Conservation (phyloP, 2,797 vertebrate species). For the Enteromius radiatus region DNA sequence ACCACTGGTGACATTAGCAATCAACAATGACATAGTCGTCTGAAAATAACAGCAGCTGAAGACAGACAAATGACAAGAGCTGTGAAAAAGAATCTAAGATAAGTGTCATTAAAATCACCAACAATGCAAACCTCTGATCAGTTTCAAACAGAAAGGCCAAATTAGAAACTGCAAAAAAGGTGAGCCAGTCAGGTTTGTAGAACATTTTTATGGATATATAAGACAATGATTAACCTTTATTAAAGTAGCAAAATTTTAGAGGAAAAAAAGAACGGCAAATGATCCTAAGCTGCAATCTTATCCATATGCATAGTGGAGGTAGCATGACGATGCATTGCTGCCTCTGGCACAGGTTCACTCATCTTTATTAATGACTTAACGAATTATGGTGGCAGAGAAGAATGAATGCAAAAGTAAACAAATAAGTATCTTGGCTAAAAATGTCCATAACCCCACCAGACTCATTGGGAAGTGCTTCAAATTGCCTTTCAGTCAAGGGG, state of each 20-base stretch:
- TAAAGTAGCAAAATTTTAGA: neutral
- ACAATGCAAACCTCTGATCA: neutral
- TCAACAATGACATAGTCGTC: neutral
- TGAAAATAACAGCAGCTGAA: neutral
- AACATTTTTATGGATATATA: neutral
- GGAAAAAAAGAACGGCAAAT: neutral
- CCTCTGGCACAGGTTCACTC: neutral
- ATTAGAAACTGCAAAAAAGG: neutral
- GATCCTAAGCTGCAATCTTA: neutral
- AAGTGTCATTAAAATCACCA: neutral
- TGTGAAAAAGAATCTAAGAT: neutral
- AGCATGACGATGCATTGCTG: too few species aligned
- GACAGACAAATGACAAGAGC: neutral
- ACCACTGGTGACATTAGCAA: neutral
- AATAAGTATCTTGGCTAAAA: neutral
- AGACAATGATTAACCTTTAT: neutral
- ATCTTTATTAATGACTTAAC: neutral
- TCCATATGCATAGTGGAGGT: neutral
- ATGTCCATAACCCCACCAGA: neutral
- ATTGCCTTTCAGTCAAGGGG: neutral
- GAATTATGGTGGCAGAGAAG: neutral
- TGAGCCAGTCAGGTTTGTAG: neutral
- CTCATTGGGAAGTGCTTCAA: neutral
- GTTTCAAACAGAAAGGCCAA: neutral
- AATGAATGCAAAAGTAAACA: neutral